Evolutionary conservation across 2,888 invertebrate species (phyloP).

Genomic region (Cryptus armator): DNA sequence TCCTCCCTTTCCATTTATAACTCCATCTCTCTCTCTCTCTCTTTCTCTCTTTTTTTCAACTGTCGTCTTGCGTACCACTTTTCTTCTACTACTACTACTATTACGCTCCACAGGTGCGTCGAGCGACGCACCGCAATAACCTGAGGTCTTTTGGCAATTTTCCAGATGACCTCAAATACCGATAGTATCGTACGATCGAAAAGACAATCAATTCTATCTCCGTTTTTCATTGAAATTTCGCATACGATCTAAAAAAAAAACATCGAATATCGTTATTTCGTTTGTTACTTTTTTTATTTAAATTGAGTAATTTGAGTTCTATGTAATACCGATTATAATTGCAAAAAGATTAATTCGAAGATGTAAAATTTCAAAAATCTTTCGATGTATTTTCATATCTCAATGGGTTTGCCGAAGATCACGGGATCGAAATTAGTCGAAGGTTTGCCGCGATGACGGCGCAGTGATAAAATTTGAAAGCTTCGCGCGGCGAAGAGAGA

Average conservation of each 20-base stretch:
- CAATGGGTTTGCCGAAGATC: no score
- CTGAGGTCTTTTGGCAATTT: slow-evolving; percentile 46
- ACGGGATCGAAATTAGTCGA: background rate
- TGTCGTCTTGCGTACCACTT: slow-evolving; percentile 7
- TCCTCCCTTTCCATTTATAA: background rate
- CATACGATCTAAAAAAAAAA: background rate
- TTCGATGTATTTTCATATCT: no score
- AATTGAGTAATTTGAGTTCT: no score
- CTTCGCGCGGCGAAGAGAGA: slow-evolving; percentile 23
- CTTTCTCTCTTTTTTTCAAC: background rate
- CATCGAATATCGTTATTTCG: no score
- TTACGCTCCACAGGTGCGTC: slow-evolving; percentile 28
- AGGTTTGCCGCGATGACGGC: slow-evolving; percentile 18
- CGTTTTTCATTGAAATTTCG: background rate
- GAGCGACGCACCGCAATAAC: slow-evolving; percentile 9
- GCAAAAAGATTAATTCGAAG: no score
- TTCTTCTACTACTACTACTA: background rate
- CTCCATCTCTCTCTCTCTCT: background rate
- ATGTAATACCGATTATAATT: no score
- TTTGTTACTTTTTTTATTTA: no score
- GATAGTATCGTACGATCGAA: background rate
- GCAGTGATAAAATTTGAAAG: slow-evolving; percentile 32
- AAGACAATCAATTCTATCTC: background rate
- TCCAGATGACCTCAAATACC: slow-evolving; percentile 49
- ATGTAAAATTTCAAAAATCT: no score